Evolutionary conservation across 2,113 vertebrate species (phyloP), one percentile per base, ranked within the genome.

Genomic region (Phoxinus phoxinus): DNA sequence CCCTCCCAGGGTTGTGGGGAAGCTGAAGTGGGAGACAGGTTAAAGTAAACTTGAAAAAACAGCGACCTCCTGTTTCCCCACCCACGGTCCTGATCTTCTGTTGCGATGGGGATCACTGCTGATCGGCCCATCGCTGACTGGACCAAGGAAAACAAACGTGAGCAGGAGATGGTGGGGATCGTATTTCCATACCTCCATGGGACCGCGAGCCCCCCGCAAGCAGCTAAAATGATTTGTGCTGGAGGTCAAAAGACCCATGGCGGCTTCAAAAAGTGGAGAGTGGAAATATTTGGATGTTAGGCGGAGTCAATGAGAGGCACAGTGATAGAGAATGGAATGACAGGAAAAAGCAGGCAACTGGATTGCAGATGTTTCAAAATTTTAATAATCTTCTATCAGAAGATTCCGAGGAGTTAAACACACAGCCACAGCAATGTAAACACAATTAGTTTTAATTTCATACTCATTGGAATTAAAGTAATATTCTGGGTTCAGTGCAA

Each of bases 141-240:
- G 92, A 94, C 95, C 96, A 91, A 95, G 93, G 94, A 96, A 96
- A 96, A 94, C 95, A 96, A 95, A 91, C 77, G 90, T 88, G 91
- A 89, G 92, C 85, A 91, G 94, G 76, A 87, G 93, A 94, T 94
- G 96, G 92, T 93, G 90, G 92, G 94, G 96, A 98, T 99, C 96
- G 93, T 93, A 94, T 98, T 99, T 97, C 97, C 92, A 90, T 84
- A 93, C 91, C 86, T 93, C 93, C 91, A 93, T 86, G 90, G 84
- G 79, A 44, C 78, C 25, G 84, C 21, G 93, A 90, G 92, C 91
- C 93, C 94, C 94, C 94, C 94, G 94, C 93, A 77, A 92, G 94
- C 91, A 92, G 90, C 92, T 92, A 95, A 93, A 93, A 95, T 98
- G 97, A 98, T 98, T 98, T 99, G 97, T 98, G 96, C 96, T 96